Evolutionary conservation across 2,113 vertebrate genomes (phyloP).

Genomic region (Galbula dea): DNA sequence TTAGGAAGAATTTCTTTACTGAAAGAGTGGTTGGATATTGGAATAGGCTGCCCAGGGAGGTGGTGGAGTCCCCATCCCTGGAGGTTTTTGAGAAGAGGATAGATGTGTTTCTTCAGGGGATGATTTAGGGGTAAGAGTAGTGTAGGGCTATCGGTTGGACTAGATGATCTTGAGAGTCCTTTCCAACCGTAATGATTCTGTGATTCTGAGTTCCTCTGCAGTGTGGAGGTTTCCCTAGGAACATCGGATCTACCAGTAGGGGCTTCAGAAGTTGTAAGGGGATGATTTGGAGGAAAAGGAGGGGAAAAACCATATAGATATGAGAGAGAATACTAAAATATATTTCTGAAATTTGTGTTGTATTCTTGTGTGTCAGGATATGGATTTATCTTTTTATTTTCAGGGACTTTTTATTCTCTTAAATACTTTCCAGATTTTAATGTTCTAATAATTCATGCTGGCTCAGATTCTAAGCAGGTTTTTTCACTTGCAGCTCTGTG

Average conservation of each 20-base stretch:
- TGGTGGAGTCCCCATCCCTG: too few species aligned
- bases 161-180: too few species aligned
- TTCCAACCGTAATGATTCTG: too few species aligned
- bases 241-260: accelerated
- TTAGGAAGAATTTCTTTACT: too few species aligned
- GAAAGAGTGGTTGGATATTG: too few species aligned
- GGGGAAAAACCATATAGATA: not conserved
- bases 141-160: too few species aligned
- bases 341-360: not conserved
- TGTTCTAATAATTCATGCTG: not conserved
- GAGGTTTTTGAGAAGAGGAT: too few species aligned
- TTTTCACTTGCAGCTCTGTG: not conserved
- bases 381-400: not conserved
- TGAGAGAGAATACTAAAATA: not conserved
- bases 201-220: not conserved
- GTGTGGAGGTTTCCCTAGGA: not conserved
- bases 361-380: not conserved
- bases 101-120: too few species aligned
- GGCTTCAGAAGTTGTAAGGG: not conserved
- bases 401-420: not conserved
- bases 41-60: too few species aligned
- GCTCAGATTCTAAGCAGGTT: not conserved
- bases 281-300: not conserved
- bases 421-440: not conserved
- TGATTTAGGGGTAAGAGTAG: too few species aligned